Evolutionary conservation across 2,113 vertebrate genomes (phyloP).

Genomic region (Lucifuga dentata): DNA sequence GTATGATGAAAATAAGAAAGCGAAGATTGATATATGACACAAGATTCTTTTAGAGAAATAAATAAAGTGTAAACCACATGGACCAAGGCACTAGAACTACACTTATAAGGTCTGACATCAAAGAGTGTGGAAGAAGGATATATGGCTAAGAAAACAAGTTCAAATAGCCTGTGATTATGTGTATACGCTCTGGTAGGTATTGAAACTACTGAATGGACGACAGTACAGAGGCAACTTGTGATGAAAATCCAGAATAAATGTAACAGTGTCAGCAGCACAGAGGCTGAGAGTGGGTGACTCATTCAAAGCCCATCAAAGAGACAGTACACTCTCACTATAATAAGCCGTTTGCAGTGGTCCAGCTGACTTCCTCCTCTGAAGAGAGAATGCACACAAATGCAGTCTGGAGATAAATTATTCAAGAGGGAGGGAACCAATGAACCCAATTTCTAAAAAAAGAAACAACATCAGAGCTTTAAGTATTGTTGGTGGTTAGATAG

Average conservation of each 20-base stretch:
- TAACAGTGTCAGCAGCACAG: conserved; percentile 11
- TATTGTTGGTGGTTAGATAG: conserved; percentile 2
- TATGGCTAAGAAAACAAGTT: conserved; percentile 6
- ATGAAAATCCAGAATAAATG: conserved; percentile 52
- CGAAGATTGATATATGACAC: no score
- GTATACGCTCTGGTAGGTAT: conserved; percentile 1
- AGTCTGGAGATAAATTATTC: conserved; percentile 61
- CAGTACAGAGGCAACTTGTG: conserved; percentile 35
- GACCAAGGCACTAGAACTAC: not conserved
- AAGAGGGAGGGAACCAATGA: conserved; percentile 44
- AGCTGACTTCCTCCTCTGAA: conserved; percentile 47
- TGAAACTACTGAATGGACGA: conserved; percentile 29
- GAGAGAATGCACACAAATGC: conserved; percentile 48
- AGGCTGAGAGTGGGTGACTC: conserved; percentile 42
- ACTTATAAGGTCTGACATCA: conserved; percentile 37
- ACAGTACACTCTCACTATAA: conserved; percentile 50
- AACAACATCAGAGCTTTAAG: not conserved
- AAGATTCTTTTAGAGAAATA: no score
- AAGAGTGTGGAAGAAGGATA: conserved; percentile 12
- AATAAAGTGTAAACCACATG: not conserved
- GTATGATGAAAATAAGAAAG: no score
- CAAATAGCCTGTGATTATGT: conserved; percentile 7
- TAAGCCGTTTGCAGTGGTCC: conserved; percentile 62
- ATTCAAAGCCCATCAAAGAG: conserved; percentile 66
- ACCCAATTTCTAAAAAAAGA: conserved; percentile 37